Percentiles rank a stretch among this genome's conserved stretches.
Evolutionary conservation across 2,888 invertebrate genomes (phyloP).

Genomic region (Machimus atricapillus): DNA sequence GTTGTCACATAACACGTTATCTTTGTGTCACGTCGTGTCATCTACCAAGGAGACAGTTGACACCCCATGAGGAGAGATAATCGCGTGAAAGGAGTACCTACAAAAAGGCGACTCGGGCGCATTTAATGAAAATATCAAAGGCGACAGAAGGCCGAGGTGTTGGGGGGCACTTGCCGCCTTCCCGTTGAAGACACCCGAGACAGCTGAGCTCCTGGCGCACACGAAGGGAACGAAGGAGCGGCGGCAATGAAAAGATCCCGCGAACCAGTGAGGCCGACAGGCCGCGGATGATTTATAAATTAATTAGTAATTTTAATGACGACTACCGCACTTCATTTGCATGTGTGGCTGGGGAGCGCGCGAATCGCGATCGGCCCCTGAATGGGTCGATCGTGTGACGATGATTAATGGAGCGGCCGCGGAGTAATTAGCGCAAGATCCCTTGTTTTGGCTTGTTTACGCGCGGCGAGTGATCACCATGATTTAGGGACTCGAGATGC

Average conservation of each 20-base stretch:
- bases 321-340: constrained; percentile 37
- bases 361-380: constrained; percentile 18
- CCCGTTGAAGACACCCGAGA: not conserved
- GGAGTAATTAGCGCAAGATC: constrained; percentile 36
- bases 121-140: constrained; percentile 36
- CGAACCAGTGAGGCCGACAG: not conserved
- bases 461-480: constrained; percentile 14
- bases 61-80: constrained; percentile 29
- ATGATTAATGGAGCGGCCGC: constrained; percentile 30
- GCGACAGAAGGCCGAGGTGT: constrained; percentile 7
- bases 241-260: constrained; percentile 45
- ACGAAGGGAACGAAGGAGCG: not conserved
- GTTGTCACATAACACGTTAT: constrained; percentile 44
- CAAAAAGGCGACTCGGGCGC: not conserved
- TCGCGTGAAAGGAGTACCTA: constrained; percentile 6
- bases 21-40: constrained; percentile 36
- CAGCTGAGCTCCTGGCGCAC: not conserved
- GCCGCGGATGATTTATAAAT: constrained; percentile 50
- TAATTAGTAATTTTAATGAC: constrained; percentile 51
- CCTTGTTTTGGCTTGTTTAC: constrained; percentile 31
- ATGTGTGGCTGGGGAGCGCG: constrained; percentile 1
- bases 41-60: constrained; percentile 32
- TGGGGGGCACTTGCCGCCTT: not conserved
- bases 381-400: constrained; percentile 32
- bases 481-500: constrained; percentile 30